Evolutionary conservation across 2,797 vertebrate genomes (phyloP).

Genomic region (Dromococcyx pavoninus): DNA sequence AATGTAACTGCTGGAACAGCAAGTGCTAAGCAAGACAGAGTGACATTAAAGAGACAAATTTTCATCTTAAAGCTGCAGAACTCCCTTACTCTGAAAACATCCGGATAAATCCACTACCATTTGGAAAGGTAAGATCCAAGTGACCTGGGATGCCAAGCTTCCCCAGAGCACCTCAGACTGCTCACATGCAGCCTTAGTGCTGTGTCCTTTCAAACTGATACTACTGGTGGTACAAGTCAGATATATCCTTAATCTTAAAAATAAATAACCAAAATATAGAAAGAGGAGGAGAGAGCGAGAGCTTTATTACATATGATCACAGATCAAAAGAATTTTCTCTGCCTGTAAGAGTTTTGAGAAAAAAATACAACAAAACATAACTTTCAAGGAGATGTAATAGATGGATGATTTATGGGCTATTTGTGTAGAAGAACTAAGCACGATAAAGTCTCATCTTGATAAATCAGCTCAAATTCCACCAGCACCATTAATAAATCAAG

Average conservation of each 20-base stretch:
- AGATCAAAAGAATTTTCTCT: constrained; percentile 18
- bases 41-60: background rate
- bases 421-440: background rate
- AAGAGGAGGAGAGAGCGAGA: background rate
- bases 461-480: constrained; percentile 41
- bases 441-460: constrained; percentile 24
- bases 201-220: background rate
- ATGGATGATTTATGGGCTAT: constrained; percentile 32
- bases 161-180: background rate
- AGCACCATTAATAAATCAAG: constrained; percentile 16
- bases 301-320: background rate
- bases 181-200: background rate
- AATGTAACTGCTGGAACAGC: background rate
- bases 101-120: background rate
- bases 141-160: accelerated
- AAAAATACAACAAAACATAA: background rate
- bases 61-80: background rate
- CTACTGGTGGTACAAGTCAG: background rate
- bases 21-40: background rate
- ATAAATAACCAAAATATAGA: background rate
- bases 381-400: background rate
- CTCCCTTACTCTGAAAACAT: background rate
- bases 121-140: background rate
- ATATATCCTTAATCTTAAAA: background rate
- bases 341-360: background rate